Base-by-base conservation (phyloP, 2,888 invertebrate genomes). In the Oxystoma pomonae region DNA sequence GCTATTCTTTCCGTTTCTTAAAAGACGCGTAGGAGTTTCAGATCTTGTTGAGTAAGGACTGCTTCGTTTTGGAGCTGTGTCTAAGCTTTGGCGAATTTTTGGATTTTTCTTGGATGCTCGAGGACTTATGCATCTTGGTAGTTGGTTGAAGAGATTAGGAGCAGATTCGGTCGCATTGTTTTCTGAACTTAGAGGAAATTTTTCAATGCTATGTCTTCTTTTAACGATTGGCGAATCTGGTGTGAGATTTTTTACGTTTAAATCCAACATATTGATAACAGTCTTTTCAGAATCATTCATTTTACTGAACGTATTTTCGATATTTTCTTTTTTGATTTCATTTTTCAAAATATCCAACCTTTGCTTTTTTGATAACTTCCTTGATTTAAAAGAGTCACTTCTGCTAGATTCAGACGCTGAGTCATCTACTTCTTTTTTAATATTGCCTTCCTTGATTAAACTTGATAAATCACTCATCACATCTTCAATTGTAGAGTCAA, bases 1-100 rank as follows among this genome's bases (percentile, higher is more conserved):
- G 62, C 88, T 82, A 56, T 87, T 84, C 74, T 88, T 88, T 0
- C 88, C 88, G 75, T 88, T 89, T 59, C 89, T 81, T 61, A 88
- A 79, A 65, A 85, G 85, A 67, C 87, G 84, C 67, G 84, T 83
- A 60, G 80, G 77, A 65, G 85, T 81, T 70, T 86, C 86, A 9
- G 86, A 85, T 64, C 86, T 80, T 74, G 86, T 86, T 50, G 84
- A 83, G 72, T 86, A 86, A n/a, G 86, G 86, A 73, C 84, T 86
- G 2, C 74, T 66, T 58, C 76, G 65, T 62, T 71, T 73, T 9
- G 59, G 50, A 16, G 63, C 63, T 16, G 70, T 69, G 19, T 78
- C 78, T 7, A 73, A 65, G 64, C 75, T 77, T 68, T 75, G 75
- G 52, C 74, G 69, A 16, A 71, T 59, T 70, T 71, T 76, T 9